Evolutionary conservation across 2,888 invertebrate genomes (phyloP).

Genomic region (Stenodera caucasica): DNA sequence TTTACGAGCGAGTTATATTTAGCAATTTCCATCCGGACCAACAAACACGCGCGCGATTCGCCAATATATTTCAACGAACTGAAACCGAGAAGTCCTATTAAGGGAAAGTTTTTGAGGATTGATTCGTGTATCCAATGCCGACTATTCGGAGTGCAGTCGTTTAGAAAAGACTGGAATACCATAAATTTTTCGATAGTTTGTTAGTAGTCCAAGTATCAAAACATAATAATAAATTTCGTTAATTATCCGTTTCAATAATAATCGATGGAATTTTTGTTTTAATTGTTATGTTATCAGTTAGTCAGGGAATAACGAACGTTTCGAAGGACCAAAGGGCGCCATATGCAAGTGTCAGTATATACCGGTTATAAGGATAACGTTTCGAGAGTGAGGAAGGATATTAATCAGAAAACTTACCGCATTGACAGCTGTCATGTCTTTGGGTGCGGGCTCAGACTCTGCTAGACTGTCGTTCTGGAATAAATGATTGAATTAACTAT

Average conservation of each 20-base stretch:
- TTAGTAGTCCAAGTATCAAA: conserved; percentile 39
- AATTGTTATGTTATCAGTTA: conserved; percentile 15
- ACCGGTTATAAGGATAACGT: not conserved
- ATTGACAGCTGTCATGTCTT: conserved; percentile 67
- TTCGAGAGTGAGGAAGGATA: conserved; percentile 20
- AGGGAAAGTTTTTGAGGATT: conserved; percentile 36
- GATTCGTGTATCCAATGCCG: conserved; percentile 30
- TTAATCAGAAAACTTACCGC: conserved; percentile 59
- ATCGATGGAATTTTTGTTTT: not conserved
- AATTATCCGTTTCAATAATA: too few relatives aligned
- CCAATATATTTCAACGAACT: conserved; percentile 18
- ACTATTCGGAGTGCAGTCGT: conserved; percentile 33
- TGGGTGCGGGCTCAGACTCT: conserved; percentile 54
- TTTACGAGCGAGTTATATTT: conserved; percentile 29
- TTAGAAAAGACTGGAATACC: conserved; percentile 35
- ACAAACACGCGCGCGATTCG: conserved; percentile 25
- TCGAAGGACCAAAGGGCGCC: conserved; percentile 11
- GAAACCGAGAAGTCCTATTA: conserved; percentile 33
- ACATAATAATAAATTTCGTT: conserved; percentile 42
- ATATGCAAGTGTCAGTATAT: conserved; percentile 25
- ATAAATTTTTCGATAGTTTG: conserved; percentile 46
- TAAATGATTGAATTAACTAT: conserved; percentile 34
- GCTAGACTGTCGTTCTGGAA: conserved; percentile 56
- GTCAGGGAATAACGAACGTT: conserved; percentile 3
- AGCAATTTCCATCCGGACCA: conserved; percentile 30